Conservation (phyloP, 2,797 vertebrate genomes). For the Hozukius guyotensis region DNA sequence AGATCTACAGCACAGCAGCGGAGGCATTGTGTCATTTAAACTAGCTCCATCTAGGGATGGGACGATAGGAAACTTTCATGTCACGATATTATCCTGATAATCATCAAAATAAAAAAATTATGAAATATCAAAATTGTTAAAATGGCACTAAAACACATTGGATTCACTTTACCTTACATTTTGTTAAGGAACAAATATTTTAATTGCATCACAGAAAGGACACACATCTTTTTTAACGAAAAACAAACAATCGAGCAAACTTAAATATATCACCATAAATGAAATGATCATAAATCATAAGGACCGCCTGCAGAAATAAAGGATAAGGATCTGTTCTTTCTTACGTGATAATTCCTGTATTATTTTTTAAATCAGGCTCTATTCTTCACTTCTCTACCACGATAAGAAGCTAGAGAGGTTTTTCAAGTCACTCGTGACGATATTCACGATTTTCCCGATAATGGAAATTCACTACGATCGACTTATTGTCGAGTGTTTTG, state of each 20-base stretch:
- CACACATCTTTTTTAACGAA: no score
- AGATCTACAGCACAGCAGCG: neutral
- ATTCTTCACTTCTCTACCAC: neutral
- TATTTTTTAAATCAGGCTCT: neutral
- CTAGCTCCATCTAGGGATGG: neutral
- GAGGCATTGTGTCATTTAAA: conserved; percentile 9
- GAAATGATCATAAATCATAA: no score
- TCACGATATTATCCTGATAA: neutral
- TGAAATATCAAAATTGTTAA: neutral
- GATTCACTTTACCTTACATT: neutral
- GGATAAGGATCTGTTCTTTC: neutral
- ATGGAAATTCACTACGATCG: no score
- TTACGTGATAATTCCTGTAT: neutral
- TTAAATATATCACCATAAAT: no score
- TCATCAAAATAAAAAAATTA: no score
- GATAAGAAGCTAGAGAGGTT: neutral
- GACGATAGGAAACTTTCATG: neutral
- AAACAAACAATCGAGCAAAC: no score
- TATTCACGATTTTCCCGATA: no score
- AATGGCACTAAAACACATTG: neutral
- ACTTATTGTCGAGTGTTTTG: neutral
- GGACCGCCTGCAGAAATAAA: no score
- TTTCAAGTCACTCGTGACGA: neutral
- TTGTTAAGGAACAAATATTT: neutral
- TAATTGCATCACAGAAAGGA: neutral